Evolutionary conservation across 2,113 vertebrate genomes (phyloP).

Genomic region (Heteronetta atricapilla): DNA sequence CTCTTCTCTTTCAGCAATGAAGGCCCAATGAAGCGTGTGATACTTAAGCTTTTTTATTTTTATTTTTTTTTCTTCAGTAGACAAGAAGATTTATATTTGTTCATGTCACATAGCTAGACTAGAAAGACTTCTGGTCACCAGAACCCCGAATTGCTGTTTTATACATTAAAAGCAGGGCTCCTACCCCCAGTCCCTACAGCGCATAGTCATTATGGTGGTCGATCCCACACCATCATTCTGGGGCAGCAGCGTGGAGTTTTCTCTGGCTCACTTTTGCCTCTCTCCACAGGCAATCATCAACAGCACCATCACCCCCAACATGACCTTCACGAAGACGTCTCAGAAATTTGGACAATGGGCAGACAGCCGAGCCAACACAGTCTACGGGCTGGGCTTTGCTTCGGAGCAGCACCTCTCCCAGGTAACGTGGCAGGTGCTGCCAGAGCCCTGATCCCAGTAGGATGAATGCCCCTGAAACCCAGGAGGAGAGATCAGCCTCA

Average conservation of each 20-base stretch:
- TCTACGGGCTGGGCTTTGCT: slow-evolving; percentile 93
- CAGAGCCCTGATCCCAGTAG: neutral
- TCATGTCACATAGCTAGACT: accelerated
- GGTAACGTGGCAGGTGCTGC: slow-evolving; percentile 67
- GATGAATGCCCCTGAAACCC: neutral
- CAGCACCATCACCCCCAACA: slow-evolving; percentile 94
- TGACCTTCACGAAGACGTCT: slow-evolving; percentile 97
- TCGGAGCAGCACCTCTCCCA: slow-evolving; percentile 95
- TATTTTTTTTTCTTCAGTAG: neutral
- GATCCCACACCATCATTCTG: accelerated
- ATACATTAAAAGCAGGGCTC: neutral
- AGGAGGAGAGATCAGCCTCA: neutral
- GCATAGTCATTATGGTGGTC: neutral
- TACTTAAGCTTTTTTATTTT: neutral
- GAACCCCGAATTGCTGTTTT: neutral
- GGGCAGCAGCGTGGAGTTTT: neutral
- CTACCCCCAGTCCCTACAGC: neutral
- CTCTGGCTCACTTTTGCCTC: neutral
- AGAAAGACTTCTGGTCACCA: neutral
- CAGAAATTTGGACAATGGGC: slow-evolving; percentile 99
- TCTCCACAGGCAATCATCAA: slow-evolving; percentile 91
- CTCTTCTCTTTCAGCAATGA: neutral
- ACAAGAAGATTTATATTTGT: neutral
- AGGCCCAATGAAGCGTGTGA: neutral
- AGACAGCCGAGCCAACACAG: slow-evolving; percentile 94